Evolutionary conservation across 2,797 vertebrate genomes (phyloP).

Genomic region (Trachops cirrhosus): DNA sequence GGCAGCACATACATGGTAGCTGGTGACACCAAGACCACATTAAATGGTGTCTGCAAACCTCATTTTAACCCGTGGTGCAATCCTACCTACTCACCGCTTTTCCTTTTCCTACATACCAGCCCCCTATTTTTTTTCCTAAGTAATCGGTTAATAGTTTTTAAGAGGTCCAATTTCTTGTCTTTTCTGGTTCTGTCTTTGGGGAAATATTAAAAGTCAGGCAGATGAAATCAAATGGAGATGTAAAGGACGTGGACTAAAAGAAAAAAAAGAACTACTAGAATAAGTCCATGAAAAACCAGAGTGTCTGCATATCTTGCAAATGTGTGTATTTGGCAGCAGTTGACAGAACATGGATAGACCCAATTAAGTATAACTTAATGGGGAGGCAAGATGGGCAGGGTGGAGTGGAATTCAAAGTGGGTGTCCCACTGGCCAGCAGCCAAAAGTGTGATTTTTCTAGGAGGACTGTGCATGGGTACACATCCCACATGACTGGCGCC

Average conservation of each 20-base stretch:
- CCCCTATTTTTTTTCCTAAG: background rate
- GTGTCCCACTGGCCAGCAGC: background rate
- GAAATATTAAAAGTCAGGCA: constrained; percentile 28
- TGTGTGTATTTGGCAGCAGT: background rate
- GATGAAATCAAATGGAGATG: background rate
- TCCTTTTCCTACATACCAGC: background rate
- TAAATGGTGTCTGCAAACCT: background rate
- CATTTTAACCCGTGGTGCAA: background rate
- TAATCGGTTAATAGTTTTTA: background rate
- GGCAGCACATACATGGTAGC: background rate
- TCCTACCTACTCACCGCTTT: background rate
- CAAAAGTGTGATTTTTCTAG: background rate
- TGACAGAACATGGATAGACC: background rate
- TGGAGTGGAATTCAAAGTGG: background rate
- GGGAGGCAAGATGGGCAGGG: background rate
- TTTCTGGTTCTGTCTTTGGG: background rate
- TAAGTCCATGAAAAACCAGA: background rate
- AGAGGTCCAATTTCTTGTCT: background rate
- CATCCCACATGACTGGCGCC: background rate
- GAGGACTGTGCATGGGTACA: background rate
- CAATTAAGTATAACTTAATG: background rate
- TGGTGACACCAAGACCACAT: background rate
- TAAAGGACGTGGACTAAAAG: background rate
- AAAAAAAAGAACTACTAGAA: background rate
- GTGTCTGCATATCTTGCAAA: background rate